Evolutionary conservation across 1,140 invertebrate species (phyloP), one percentile per base, ranked within the genome.

Genomic region (Chionoecetes opilio): DNA sequence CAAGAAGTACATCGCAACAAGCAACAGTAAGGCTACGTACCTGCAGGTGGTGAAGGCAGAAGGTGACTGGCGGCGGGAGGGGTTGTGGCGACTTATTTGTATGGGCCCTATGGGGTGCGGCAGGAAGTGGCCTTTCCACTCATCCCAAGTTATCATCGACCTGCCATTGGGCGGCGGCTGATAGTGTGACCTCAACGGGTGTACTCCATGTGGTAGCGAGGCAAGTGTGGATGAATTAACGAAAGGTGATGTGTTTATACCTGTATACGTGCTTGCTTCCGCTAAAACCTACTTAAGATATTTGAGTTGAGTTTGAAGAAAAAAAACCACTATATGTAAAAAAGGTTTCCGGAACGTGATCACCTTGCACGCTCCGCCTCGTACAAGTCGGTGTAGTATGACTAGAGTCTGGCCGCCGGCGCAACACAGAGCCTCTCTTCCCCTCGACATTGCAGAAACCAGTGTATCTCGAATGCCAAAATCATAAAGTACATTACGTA

Each of bases 71-170:
- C 11, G 63, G 21, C 11, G 63, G n/a, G 21, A 26, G n/a, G 63
- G 63, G n/a, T n/a, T 75, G 26, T 75, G 21, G 63, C 11, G n/a
- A n/a, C 63, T 2, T 75, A 75, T 75, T 75, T 75, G 21, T 75
- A 75, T 26, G 6, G n/a, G 63, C n/a, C 11, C 6, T 26, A n/a
- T n/a, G 2, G 6, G 63, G 26, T 3, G 21, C 1, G 63, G 21
- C 63, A 75, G 63, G 63, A 75, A 75, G n/a, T 75, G 63, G 63
- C 21, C 63, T 75, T n/a, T 75, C 63, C 63, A 75, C 63, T 75
- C n/a, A 75, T 75, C 63, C 63, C 46, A 17, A 53, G 46, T 75
- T 75, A 75, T 75, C 63, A 75, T 75, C 63, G 63, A 75, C 63
- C 63, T n/a, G 63, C 63, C 8, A 75, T 75, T 75, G 63, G 63